Base-by-base conservation (phyloP, 2,113 vertebrate species). In the Dipodomys spectabilis region DNA sequence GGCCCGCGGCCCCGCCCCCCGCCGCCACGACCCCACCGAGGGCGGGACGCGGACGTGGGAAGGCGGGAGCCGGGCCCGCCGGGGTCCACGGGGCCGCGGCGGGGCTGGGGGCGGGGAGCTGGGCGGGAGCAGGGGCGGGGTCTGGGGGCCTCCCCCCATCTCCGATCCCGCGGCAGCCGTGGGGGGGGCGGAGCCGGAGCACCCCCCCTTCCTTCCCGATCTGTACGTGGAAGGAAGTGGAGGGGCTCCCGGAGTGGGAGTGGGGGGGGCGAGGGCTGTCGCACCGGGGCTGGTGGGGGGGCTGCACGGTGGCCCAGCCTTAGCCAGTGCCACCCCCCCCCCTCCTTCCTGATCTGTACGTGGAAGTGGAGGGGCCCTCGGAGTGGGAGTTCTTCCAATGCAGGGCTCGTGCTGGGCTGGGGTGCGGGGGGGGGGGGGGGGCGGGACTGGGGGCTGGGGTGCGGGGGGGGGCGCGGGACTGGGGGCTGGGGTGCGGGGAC, bases 1-100 rank as follows among this genome's bases (percentile, higher is more conserved):
- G 78, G 82, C 80, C 28, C 85, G 87, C 65, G 23, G 82, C 94
- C 92, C 84, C 89, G 90, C 82, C 86, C 86, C 74, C 92, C 18
- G 80, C 84, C 93, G 83, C 94, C 80, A n/a, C 83, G 90, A 95
- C 95, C 96, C 90, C 92, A 0, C 0, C 8, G 67, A 19, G 75
- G 93, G 39, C 78, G 44, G 71, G 15, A 15, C 7, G 1, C 57
- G 71, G 49, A 18, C 39, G 1, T 10, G 16, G 39, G 27, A 39
- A n/a, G 28, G 2, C 32, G 2, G 1, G 22, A 57, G 7, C 88
- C 35, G 49, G 84, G 49, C 53, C 53, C 15, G 53, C 53, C 53
- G 12, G 53, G 15, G 53, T 10, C 53, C 49, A 12, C 49, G 65
- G 15, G 53, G 53, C 53, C 49, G 49, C 49, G 68, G 15, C n/a